Conservation (phyloP, 92 coral and sea anemone species). For the Pocillopora meandrina region DNA sequence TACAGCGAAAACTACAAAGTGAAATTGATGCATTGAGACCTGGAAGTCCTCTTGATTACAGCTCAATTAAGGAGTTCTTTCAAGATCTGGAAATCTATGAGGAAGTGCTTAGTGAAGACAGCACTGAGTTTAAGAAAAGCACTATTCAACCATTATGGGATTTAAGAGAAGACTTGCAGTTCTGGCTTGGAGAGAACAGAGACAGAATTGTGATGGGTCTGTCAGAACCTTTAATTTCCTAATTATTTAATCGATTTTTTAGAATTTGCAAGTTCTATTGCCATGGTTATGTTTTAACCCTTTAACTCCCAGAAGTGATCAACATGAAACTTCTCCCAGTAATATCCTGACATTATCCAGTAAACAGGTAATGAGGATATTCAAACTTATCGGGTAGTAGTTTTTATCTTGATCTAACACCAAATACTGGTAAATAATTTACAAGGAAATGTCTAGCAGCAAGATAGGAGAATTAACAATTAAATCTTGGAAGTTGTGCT, state of each 20-base stretch:
- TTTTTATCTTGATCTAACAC: no score
- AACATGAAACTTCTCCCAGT: no score
- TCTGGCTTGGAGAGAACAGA: conserved; percentile 93
- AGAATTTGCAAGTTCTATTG: no score
- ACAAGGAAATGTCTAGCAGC: no score
- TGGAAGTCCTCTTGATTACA: conserved; percentile 77
- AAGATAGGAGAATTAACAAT: no score
- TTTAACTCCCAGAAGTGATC: no score
- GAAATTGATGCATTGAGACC: conserved; percentile 82
- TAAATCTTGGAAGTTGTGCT: no score
- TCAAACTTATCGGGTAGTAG: no score
- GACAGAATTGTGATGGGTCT: conserved; percentile 78
- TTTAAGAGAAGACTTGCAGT: conserved; percentile 91
- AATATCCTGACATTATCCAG: no score
- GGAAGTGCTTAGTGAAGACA: conserved; percentile 75
- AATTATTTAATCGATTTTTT: background rate
- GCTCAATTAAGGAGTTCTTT: conserved; percentile 79
- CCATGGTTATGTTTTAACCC: no score
- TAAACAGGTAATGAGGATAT: no score
- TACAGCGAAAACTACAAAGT: conserved; percentile 68
- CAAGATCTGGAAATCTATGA: conserved; percentile 83
- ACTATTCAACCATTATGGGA: conserved; percentile 95
- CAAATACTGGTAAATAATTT: no score
- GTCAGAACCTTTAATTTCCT: background rate
- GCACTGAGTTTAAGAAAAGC: conserved; percentile 71